Evolutionary conservation across 2,113 vertebrate genomes (phyloP).

Genomic region (Corapipo altera): DNA sequence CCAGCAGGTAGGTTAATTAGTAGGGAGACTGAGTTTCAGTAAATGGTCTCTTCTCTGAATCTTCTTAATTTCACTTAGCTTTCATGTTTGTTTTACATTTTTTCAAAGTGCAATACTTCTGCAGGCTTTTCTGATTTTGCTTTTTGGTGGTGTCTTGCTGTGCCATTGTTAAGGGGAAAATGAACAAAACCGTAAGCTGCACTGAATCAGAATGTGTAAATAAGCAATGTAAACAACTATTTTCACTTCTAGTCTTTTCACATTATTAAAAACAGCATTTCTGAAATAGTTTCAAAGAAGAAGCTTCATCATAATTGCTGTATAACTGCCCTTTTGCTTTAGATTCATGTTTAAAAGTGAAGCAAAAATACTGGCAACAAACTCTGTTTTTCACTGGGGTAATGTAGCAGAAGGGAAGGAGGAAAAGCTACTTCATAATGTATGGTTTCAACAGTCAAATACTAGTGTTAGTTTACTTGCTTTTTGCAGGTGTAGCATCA

Average conservation of each 20-base stretch:
- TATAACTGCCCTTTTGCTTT: neutral
- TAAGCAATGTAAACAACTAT: neutral
- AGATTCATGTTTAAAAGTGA: neutral
- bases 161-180: neutral
- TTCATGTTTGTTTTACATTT: neutral
- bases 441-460: neutral
- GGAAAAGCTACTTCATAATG: neutral
- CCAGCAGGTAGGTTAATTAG: constrained; percentile 86
- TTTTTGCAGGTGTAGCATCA: neutral
- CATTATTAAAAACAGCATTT: neutral
- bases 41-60: neutral
- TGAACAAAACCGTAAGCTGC: neutral
- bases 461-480: neutral
- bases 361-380: neutral
- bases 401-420: neutral
- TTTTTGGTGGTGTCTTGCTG: neutral
- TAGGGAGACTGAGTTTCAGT: neutral
- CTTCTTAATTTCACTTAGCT: neutral
- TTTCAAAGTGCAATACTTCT: neutral
- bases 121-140: neutral
- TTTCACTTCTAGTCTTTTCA: neutral
- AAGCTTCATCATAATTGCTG: neutral
- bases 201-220: neutral
- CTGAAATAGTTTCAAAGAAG: neutral
- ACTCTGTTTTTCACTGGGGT: neutral